Evolutionary conservation across 2,888 invertebrate species (phyloP), one percentile per base, ranked within the genome.

Genomic region (Xestia xanthographa): DNA sequence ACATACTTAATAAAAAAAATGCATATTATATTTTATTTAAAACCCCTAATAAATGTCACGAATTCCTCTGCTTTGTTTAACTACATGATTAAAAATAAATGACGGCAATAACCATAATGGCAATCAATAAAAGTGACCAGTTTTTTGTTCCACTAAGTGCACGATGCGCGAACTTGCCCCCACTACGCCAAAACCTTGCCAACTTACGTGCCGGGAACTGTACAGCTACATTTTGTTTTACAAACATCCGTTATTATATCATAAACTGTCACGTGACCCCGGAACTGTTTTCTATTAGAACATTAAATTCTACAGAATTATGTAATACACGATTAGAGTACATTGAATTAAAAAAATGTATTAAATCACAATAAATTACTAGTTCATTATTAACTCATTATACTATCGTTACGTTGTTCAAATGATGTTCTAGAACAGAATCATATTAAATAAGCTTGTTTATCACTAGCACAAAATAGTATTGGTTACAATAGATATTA

Each of bases 331-430:
- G 58, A 77, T 66, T 60, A 68, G 38, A 12, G 63, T 65, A 29
- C 63, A 9, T 65, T 65, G 50, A 65, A 68, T 58, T 43, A 48
- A n/a, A 43, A 26, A 29, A 2, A 58, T 56, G 2, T 34, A 53
- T 45, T 53, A 69, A n/a, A 63, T 65, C 53, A 67, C n/a, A 56
- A 62, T 66, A 69, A n/a, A n/a, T 60, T 26, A 50, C 38, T 60
- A 5, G 48, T 34, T 58, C 11, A 20, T 72, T 72, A 41, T 20
- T 8, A 50, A 34, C n/a, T 65, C 34, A 65, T 65, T 66, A 43
- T 11, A 43, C 22, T 48, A 41, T 48, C 65, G 56, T 50, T 14
- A 41, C n/a, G 22, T 72, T 38, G n/a, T 2, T 56, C 41, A 41
- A 0, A 34, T 38, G 38, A 14, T 38, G n/a, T 41, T 63, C 14